phyloP scores from a whole-genome alignment of 1,140 invertebrate genomes.

The Eriosoma lanigerum region DNA sequence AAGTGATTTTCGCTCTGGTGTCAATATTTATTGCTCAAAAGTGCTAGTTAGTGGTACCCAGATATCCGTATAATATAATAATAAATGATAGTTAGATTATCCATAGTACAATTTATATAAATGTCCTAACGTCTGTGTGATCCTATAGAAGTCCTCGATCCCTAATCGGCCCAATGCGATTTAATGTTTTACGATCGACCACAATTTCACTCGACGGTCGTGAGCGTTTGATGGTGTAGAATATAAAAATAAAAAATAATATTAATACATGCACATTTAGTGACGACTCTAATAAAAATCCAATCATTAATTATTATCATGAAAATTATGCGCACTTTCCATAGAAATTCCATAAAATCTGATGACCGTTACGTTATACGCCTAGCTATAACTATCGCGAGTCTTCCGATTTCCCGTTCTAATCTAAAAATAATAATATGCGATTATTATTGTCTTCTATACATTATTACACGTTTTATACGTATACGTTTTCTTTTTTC shows the following conservation, averaged over 20 bases:
- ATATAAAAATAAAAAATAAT: too few species aligned
- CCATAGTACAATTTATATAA: too few species aligned
- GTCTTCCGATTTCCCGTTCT: background rate
- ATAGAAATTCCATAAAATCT: background rate
- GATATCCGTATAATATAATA: too few species aligned
- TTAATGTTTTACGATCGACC: background rate
- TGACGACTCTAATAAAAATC: background rate
- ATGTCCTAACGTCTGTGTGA: too few species aligned
- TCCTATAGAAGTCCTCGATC: too few species aligned
- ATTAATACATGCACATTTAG: background rate
- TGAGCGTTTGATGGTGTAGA: too few species aligned
- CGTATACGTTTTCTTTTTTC: background rate
- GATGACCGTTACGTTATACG: background rate
- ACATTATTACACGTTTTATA: background rate
- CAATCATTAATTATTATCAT: background rate
- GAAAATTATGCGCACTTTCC: background rate
- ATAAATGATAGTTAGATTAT: too few species aligned
- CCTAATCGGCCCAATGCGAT: too few species aligned
- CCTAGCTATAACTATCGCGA: background rate
- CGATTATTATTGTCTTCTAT: too few species aligned
- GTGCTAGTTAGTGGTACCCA: too few species aligned
- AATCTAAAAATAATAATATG: conserved; percentile 41
- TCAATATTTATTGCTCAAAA: too few species aligned
- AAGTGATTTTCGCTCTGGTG: too few species aligned
- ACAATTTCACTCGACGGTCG: background rate